A percentile compares a stretch with the other conserved stretches of the same genome.
These are phyloP conservation scores for Ariolimax columbianus DNA, from an alignment of 2,888 invertebrate species.

Conservation along the genomic window DNA sequence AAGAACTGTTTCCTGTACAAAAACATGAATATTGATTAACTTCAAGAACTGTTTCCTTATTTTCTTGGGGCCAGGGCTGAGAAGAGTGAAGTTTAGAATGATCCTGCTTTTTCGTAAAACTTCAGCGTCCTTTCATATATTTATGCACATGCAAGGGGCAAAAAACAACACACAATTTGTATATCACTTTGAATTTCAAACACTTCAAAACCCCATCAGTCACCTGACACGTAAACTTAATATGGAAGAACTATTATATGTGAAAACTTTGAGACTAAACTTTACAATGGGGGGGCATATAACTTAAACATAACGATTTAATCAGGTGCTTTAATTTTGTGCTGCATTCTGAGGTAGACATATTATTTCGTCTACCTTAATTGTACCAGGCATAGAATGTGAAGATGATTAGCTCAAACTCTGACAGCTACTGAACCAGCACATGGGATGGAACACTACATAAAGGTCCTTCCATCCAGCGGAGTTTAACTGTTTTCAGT, in stretches of 20 bases:
- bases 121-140: too few relatives aligned
- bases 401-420: neutral
- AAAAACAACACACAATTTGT: neutral
- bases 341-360: neutral
- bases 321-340: neutral
- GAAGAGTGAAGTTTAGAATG: too few relatives aligned
- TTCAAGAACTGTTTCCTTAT: too few relatives aligned
- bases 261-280: neutral
- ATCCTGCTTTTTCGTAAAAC: too few relatives aligned
- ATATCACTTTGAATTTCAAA: constrained; percentile 46
- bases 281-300: neutral
- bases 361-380: neutral
- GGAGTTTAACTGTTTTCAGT: neutral
- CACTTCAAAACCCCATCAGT: neutral
- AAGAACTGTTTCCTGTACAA: too few relatives aligned
- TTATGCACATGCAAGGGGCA: constrained; percentile 12
- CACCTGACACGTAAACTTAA: neutral
- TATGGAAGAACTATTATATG: neutral
- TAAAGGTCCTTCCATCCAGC: neutral
- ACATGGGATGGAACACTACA: neutral
- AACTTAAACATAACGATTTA: neutral
- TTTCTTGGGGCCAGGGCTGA: too few relatives aligned
- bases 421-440: neutral
- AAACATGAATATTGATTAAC: too few relatives aligned
- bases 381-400: neutral